Conservation (phyloP, 2,797 vertebrate genomes). For the Vultur gryphus region DNA sequence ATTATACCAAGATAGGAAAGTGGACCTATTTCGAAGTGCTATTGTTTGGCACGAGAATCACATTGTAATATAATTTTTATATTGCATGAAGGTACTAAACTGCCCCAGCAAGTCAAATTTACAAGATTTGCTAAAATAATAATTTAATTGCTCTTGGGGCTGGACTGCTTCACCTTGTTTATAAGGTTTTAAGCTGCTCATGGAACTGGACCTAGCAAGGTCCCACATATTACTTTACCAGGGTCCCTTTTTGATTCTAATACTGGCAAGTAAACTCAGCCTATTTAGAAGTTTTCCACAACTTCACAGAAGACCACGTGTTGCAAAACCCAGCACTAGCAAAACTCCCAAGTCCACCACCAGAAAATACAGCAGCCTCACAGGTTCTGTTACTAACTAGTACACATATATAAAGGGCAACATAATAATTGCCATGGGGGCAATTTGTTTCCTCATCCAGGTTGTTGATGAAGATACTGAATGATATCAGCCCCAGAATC, state of each 20-base stretch:
- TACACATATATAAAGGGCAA: background rate
- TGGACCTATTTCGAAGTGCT: background rate
- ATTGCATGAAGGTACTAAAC: background rate
- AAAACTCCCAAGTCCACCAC: background rate
- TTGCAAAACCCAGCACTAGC: background rate
- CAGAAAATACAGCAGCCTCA: background rate
- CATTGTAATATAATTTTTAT: background rate
- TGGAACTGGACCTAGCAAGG: background rate
- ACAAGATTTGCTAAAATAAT: background rate
- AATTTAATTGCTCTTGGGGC: background rate
- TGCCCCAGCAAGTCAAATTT: background rate
- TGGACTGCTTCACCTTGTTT: background rate
- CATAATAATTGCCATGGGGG: background rate
- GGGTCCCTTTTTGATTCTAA: background rate
- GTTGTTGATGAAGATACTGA: background rate
- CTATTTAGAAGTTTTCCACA: background rate
- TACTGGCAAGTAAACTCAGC: background rate
- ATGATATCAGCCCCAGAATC: background rate
- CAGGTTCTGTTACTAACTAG: background rate
- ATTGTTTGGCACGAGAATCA: background rate
- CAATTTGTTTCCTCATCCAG: background rate
- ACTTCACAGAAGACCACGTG: background rate
- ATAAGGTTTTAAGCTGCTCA: background rate
- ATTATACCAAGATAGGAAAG: background rate
- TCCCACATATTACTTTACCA: background rate